Evolutionary conservation across 2,888 invertebrate species (phyloP), one percentile per base, ranked within the genome.

Genomic region (Prosapia bicincta): DNA sequence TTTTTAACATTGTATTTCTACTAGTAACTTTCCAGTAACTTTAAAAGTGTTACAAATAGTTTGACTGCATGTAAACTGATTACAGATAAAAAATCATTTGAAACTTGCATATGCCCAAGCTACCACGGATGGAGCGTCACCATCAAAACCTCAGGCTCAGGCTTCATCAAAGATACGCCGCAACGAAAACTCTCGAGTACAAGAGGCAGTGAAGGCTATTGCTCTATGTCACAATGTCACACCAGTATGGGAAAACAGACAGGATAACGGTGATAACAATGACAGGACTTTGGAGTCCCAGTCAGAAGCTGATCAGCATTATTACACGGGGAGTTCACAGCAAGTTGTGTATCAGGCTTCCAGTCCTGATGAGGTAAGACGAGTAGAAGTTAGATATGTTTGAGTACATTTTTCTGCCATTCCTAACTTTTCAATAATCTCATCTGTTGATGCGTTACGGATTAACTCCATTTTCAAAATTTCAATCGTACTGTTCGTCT

Each of bases 201-300:
- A 93, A 86, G 95, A 96, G 83, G 95, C 95, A 0, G 96, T 98
- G 28, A 92, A 96, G 81, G 98, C 99, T 0, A 87, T 99, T 71
- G 98, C 99, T 0, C 87, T 99, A 43, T 99, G 99, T 84, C 99
- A 99, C 84, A 99, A 99, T 85, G 99, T 99, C 10, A 99, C 99
- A 0, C 99, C 99, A 0, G 96, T 98, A 1, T 95, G 93, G 83
- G 98, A 98, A 81, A 77, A 23, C n/a, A 66, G 32, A 71, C 71
- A 54, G 13, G 54, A 54, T 9, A 54, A n/a, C 20, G 20, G 20
- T 20, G 54, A 54, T 9, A 54, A n/a, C 20, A 54, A 54, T 20
- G 54, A 54, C 20, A n/a, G 54, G 66, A 75, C 24, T 38, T 72
- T 81, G 54, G 82, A 82, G 26, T 86, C 86, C 0, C 86, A 89